These are phyloP conservation scores for Neotoma lepida DNA, from an alignment of 2,113 vertebrate species.

Conservation along the genomic window DNA sequence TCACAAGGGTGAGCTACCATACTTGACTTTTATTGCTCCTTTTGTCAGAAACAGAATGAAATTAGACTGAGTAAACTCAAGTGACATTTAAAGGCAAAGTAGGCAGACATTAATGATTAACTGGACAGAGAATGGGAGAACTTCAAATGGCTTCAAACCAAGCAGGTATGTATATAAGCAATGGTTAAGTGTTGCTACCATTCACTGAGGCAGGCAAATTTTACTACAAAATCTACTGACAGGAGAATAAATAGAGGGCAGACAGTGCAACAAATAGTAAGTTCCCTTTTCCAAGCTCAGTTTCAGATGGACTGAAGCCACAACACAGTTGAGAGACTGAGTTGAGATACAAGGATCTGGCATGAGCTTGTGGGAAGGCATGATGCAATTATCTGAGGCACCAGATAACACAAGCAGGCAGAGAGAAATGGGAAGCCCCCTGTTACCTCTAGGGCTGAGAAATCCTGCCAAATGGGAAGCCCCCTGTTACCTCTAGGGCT, in stretches of 20 bases:
- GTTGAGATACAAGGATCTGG: neutral
- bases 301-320: neutral
- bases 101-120: neutral
- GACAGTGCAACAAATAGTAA: neutral
- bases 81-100: neutral
- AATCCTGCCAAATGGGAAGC: neutral
- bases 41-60: neutral
- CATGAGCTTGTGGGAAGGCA: neutral
- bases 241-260: neutral
- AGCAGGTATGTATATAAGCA: neutral
- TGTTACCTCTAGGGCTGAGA: neutral
- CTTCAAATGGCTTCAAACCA: neutral
- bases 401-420: neutral
- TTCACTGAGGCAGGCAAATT: neutral
- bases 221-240: neutral
- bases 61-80: neutral
- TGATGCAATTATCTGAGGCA: neutral
- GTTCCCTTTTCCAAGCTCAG: neutral
- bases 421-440: neutral
- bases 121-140: neutral
- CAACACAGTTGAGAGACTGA: neutral
- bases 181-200: neutral
- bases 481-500: fast-evolving
- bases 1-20: neutral
- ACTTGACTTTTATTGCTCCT: too few species aligned